Conservation (phyloP, 2,797 vertebrate species). For the Cottoperca gobio region DNA sequence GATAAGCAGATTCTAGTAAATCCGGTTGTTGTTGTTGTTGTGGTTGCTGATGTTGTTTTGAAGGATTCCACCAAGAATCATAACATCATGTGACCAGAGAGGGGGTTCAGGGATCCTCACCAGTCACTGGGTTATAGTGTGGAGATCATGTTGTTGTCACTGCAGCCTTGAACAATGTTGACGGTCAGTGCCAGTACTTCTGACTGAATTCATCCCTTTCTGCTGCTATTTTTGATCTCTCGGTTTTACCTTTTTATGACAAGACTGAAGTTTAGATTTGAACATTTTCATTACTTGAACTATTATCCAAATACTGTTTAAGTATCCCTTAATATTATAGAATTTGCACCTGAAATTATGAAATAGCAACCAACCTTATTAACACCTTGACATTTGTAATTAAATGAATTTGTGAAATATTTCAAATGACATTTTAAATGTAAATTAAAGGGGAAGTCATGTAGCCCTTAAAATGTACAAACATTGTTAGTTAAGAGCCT, state of each 20-base stretch:
- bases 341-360: not conserved
- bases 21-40: slow-evolving; percentile 81
- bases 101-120: slow-evolving; percentile 14
- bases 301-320: not conserved
- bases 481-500: not conserved
- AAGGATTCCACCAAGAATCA: slow-evolving; percentile 55
- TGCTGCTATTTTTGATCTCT: no score
- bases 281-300: no score
- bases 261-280: no score
- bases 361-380: not conserved
- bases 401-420: not conserved
- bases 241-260: no score
- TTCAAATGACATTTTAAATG: not conserved
- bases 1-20: slow-evolving; percentile 82
- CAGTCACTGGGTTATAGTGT: not conserved
- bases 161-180: not conserved
- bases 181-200: not conserved
- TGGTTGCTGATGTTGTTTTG: slow-evolving; percentile 58
- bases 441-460: not conserved
- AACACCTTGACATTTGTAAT: not conserved
- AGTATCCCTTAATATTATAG: not conserved
- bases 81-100: slow-evolving; percentile 57
- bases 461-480: not conserved
- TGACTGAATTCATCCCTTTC: not conserved
- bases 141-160: not conserved